Evolutionary conservation across 2,888 invertebrate genomes (phyloP), one percentile per base, ranked within the genome.

Genomic region (Adelphocoris suturalis): DNA sequence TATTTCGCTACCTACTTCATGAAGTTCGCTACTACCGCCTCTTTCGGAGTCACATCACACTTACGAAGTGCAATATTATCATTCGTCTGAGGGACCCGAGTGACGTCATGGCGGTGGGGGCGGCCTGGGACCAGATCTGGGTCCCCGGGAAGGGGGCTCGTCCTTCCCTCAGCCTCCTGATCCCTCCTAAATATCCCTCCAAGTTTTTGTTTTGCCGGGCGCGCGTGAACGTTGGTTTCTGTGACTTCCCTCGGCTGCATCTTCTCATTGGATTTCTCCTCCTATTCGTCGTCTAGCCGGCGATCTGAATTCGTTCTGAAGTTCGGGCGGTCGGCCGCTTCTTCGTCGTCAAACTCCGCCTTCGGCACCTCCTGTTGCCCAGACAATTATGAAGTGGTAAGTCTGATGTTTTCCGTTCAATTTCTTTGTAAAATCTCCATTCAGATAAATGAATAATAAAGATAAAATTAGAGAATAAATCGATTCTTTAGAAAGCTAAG

Each of bases 121-220:
- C 16, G 82, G 27, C 19, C 52, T 23, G 47, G 16, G 46, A 11
- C 23, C 23, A 19, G 23, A 11, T n/a, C 23, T 27, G 68, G 16
- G 68, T 23, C 68, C 82, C 82, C 52, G 82, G 82, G 82, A 52
- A 82, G 52, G 82, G 82, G 52, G 82, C 82, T 82, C 82, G 52
- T 23, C 52, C 52, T 81, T 52, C 82, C 68, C 68, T 68, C 68
- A 68, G 68, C 68, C 68, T 68, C 68, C 68, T 23, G 23, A 68
- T 68, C 68, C 19, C 27, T 27, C 68, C 12, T 9, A 68, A 68
- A 57, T 57, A 68, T 68, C 68, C 14, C 68, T 23, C 23, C 68
- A 68, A 68, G 52, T 47, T 82, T 82, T 82, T 82, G 82, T 82
- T 52, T 82, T 82, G 82, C 47, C 68, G 68, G 82, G 13, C 52